These are phyloP conservation scores for Patella vulgata DNA, from an alignment of 1,140 invertebrate species.

Conservation along the genomic window DNA sequence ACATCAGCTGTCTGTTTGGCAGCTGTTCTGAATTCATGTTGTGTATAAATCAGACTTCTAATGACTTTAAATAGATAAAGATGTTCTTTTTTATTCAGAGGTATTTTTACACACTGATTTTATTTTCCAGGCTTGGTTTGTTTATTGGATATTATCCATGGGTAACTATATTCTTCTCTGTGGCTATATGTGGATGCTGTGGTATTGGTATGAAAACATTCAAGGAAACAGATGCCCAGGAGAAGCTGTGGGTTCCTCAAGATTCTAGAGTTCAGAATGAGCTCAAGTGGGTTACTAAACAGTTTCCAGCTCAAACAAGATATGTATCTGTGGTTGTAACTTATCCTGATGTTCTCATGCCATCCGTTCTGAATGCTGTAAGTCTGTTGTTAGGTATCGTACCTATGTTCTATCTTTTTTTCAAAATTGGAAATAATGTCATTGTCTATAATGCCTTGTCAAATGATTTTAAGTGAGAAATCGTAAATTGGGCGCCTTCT, in stretches of 20 bases:
- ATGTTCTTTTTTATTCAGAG: too few species aligned
- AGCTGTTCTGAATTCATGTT: too few species aligned
- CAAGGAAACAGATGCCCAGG: slow-evolving; percentile 32
- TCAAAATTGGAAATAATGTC: too few species aligned
- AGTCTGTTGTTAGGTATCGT: slow-evolving; percentile 11
- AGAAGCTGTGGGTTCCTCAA: slow-evolving; percentile 46
- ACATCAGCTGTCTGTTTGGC: too few species aligned
- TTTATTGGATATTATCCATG: slow-evolving; percentile 42
- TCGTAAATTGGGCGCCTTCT: too few species aligned
- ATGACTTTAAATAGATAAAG: too few species aligned
- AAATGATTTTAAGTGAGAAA: too few species aligned
- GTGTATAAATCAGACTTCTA: too few species aligned
- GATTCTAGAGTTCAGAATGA: slow-evolving; percentile 37
- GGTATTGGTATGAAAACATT: slow-evolving; percentile 47
- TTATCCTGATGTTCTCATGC: slow-evolving; percentile 34
- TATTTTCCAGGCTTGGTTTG: slow-evolving; percentile 39
- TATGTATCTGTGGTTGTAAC: slow-evolving; percentile 34
- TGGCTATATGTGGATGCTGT: slow-evolving; percentile 40
- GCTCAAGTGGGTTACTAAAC: slow-evolving; percentile 40
- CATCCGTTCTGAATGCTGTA: slow-evolving; percentile 35
- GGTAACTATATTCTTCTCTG: slow-evolving; percentile 36
- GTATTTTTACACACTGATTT: too few species aligned
- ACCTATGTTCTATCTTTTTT: too few species aligned
- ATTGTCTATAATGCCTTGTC: too few species aligned
- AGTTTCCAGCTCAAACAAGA: slow-evolving; percentile 40